A percentile compares a stretch with the other conserved stretches of the same genome.
phyloP scores from a whole-genome alignment of 2,797 vertebrate genomes.

The Thaleichthys pacificus region DNA sequence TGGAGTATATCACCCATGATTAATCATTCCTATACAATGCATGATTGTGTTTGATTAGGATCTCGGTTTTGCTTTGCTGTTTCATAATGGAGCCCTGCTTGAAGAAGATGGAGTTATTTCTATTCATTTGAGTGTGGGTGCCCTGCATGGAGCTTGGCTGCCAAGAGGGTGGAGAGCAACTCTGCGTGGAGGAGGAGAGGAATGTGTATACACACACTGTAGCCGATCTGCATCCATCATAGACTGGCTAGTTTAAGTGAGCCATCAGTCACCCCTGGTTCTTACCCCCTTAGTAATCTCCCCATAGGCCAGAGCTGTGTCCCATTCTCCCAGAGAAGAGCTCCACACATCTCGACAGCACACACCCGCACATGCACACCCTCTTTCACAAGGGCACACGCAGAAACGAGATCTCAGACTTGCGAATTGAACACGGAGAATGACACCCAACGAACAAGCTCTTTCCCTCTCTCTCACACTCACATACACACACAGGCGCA shows the following conservation, averaged over 20 bases:
- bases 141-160: constrained; percentile 10
- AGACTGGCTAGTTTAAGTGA: constrained; percentile 27
- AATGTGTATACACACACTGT: constrained; percentile 9
- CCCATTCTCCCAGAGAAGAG: too few species aligned
- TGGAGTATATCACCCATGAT: too few species aligned
- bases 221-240: constrained; percentile 21
- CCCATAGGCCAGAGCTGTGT: neutral
- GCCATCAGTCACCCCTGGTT: constrained; percentile 22
- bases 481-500: neutral
- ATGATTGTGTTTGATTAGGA: too few species aligned
- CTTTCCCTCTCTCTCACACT: too few species aligned
- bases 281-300: constrained; percentile 27
- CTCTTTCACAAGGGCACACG: neutral
- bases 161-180: neutral
- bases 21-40: too few species aligned
- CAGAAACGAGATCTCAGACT: too few species aligned
- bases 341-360: neutral
- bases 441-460: neutral
- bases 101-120: neutral
- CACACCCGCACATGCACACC: neutral
- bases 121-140: neutral
- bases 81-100: too few species aligned
- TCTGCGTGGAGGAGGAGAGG: constrained; percentile 2
- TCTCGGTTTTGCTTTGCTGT: too few species aligned
- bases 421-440: neutral